Evolutionary conservation across 2,113 vertebrate species (phyloP).

Genomic region (Phrynocephalus versicolor): DNA sequence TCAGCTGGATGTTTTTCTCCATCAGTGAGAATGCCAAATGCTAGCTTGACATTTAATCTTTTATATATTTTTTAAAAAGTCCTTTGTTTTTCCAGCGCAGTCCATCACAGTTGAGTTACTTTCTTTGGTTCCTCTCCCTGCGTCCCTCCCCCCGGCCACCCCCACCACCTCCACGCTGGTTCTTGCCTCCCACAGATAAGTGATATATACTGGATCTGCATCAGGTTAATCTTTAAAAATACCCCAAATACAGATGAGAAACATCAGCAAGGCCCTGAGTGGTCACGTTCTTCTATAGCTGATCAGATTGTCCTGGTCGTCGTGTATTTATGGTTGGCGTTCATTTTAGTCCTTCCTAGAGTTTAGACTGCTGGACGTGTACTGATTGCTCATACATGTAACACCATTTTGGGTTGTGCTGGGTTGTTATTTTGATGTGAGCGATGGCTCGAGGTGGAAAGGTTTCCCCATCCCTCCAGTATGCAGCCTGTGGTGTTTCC

Average conservation of each 20-base stretch:
- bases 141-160: conserved; percentile 43
- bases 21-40: conserved; percentile 67
- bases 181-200: conserved; percentile 20
- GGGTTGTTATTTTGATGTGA: not conserved
- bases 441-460: not conserved
- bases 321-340: too few relatives aligned
- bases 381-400: not conserved
- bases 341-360: not conserved
- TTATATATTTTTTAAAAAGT: conserved; percentile 44
- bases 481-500: not conserved
- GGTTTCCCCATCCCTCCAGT: too few relatives aligned
- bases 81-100: conserved; percentile 43
- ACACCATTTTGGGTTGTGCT: not conserved
- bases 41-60: conserved; percentile 75
- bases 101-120: conserved; percentile 61
- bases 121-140: conserved; percentile 56
- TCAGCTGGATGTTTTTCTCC: conserved; percentile 70
- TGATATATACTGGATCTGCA: not conserved
- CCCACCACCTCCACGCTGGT: conserved; percentile 27
- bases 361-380: not conserved
- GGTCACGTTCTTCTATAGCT: not conserved
- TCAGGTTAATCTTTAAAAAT: rapidly evolving
- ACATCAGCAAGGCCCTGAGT: rapidly evolving
- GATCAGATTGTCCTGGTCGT: not conserved
- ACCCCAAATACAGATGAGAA: not conserved